These are phyloP conservation scores for Physeter macrocephalus DNA, from an alignment of 2,113 vertebrate species.

Conservation along the genomic window DNA sequence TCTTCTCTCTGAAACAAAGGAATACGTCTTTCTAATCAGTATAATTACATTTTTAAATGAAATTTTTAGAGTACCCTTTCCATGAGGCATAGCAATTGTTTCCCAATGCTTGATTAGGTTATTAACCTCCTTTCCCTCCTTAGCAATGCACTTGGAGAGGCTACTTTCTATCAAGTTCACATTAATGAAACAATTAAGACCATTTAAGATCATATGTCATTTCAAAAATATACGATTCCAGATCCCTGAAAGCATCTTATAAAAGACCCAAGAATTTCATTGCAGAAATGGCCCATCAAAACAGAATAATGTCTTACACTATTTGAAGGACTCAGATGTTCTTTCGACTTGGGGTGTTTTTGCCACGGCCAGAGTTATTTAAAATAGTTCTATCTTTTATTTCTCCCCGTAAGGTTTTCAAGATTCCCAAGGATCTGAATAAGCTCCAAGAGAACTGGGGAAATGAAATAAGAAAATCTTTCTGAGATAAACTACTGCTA, in stretches of 20 bases:
- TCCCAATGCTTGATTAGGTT: conserved; percentile 44
- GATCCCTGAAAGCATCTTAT: not conserved
- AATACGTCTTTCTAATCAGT: conserved; percentile 39
- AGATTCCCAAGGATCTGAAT: not conserved
- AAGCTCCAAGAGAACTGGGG: not conserved
- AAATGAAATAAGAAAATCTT: not conserved
- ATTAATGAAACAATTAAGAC: conserved; percentile 59
- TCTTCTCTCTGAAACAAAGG: conserved; percentile 53
- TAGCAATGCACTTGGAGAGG: not conserved
- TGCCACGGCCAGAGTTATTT: not conserved
- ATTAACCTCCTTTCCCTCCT: conserved; percentile 24
- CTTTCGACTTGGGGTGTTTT: not conserved
- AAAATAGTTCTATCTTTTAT: not conserved
- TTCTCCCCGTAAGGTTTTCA: not conserved
- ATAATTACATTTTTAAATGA: conserved; percentile 60
- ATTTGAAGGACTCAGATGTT: rapidly evolving
- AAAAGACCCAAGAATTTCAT: not conserved
- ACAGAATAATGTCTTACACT: rapidly evolving
- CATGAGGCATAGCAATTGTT: not conserved
- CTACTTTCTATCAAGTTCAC: conserved; percentile 57
- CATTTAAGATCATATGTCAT: conserved; percentile 40
- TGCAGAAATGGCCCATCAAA: not conserved
- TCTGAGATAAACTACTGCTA: not conserved
- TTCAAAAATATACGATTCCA: not conserved
- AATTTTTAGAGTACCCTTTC: conserved; percentile 26